Percentiles rank a stretch among this genome's conserved stretches.
Conservation (phyloP, 2,797 vertebrate genomes). For the Arnoldichthys spilopterus region DNA sequence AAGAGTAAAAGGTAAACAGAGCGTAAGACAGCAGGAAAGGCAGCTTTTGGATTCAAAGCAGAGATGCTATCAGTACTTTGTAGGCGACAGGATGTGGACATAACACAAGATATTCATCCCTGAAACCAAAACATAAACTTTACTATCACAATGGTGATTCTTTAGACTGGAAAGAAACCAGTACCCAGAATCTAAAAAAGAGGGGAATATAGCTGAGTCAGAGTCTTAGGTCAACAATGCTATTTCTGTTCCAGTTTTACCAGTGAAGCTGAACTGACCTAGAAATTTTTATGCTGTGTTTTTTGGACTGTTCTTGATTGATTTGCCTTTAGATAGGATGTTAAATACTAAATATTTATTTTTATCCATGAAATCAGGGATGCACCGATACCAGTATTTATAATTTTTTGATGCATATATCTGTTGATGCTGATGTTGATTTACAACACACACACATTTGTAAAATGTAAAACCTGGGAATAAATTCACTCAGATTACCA, state of each 20-base stretch:
- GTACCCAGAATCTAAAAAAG: not conserved
- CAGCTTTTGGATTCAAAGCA: not conserved
- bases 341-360: not conserved
- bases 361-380: not conserved
- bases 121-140: constrained; percentile 32
- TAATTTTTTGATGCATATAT: too few species aligned
- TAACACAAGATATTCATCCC: constrained; percentile 5
- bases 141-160: constrained; percentile 19
- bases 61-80: constrained; percentile 6
- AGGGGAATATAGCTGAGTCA: not conserved
- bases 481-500: too few species aligned
- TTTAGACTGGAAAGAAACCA: constrained; percentile 15
- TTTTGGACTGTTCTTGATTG: not conserved
- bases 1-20: constrained; percentile 10
- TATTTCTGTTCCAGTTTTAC: not conserved
- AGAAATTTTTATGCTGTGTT: not conserved
- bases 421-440: too few species aligned
- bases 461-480: too few species aligned
- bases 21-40: not conserved
- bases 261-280: not conserved
- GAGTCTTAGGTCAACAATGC: not conserved
- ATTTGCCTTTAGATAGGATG: not conserved
- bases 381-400: too few species aligned
- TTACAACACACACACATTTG: too few species aligned
- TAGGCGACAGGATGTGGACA: constrained; percentile 29